Evolutionary conservation across 2,113 vertebrate species (phyloP).

Genomic region (Ascaphus truei): DNA sequence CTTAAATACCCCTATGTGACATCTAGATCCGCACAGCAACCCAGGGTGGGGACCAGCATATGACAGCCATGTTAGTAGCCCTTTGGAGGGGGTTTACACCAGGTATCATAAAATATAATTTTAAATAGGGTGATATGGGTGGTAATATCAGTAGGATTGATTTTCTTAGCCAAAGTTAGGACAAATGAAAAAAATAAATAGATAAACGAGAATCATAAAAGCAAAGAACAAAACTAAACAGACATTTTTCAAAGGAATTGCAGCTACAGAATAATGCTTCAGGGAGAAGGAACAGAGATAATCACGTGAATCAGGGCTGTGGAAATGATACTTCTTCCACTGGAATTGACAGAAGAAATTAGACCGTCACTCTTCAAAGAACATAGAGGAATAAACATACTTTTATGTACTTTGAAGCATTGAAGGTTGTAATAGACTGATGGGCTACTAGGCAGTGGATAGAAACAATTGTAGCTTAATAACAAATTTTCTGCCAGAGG

Average conservation of each 20-base stretch:
- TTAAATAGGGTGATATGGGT: no score
- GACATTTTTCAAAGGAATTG: neutral
- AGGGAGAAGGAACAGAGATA: neutral
- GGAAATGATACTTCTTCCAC: conserved; percentile 12
- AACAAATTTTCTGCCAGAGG: no score
- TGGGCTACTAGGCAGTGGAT: neutral
- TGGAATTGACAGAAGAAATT: conserved; percentile 23
- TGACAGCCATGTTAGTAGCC: no score
- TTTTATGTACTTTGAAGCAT: conserved; percentile 21
- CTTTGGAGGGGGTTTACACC: no score
- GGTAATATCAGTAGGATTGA: no score
- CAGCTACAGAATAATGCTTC: neutral
- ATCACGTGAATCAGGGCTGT: conserved; percentile 9
- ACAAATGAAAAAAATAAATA: neutral
- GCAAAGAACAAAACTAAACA: conserved; percentile 4
- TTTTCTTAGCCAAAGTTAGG: neutral
- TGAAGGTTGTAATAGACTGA: conserved; percentile 3
- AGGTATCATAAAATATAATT: no score
- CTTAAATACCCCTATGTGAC: no score
- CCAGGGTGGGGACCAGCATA: no score
- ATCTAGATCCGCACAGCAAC: no score
- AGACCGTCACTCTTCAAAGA: conserved; percentile 30
- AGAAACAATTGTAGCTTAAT: neutral
- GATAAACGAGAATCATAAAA: conserved; percentile 16
- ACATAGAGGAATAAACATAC: neutral